Evolutionary conservation across 1,140 invertebrate genomes (phyloP).

Genomic region (Conus betulinus): DNA sequence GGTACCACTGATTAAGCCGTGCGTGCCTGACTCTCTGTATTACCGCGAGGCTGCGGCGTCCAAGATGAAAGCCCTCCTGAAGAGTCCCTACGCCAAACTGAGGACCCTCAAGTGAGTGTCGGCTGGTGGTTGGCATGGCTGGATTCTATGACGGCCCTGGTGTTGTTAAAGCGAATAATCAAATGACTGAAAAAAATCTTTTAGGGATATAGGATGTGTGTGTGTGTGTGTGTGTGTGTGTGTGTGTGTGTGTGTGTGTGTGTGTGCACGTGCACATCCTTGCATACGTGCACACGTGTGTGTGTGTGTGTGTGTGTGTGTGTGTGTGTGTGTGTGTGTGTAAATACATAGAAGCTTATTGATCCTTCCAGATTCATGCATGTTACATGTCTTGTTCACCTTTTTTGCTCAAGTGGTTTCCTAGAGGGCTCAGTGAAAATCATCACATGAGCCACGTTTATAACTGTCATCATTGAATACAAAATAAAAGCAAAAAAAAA

Average conservation of each 20-base stretch:
- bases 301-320: not conserved
- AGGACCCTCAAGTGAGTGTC: conserved; percentile 15
- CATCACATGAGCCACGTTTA: too few species aligned
- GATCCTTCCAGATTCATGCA: too few species aligned
- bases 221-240: not conserved
- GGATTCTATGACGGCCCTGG: too few species aligned
- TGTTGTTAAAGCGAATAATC: too few species aligned
- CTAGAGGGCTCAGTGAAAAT: too few species aligned
- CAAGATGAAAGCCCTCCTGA: conserved; percentile 42
- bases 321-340: not conserved
- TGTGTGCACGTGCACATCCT: not conserved
- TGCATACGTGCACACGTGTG: not conserved
- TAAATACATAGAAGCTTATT: too few species aligned
- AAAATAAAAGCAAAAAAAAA: too few species aligned
- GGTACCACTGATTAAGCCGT: conserved; percentile 59
- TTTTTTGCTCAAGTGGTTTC: too few species aligned
- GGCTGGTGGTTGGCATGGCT: not conserved
- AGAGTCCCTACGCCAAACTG: conserved; percentile 27
- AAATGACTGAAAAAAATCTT: too few species aligned
- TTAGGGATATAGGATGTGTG: too few species aligned
- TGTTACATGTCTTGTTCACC: too few species aligned
- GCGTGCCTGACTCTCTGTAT: conserved; percentile 58
- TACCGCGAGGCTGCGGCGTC: conserved; percentile 52
- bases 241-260: not conserved
- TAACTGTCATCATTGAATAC: too few species aligned